A percentile compares a stretch with the other conserved stretches of the same genome.
phyloP scores from a whole-genome alignment of 2,797 vertebrate species.

The Channallabes apus region DNA sequence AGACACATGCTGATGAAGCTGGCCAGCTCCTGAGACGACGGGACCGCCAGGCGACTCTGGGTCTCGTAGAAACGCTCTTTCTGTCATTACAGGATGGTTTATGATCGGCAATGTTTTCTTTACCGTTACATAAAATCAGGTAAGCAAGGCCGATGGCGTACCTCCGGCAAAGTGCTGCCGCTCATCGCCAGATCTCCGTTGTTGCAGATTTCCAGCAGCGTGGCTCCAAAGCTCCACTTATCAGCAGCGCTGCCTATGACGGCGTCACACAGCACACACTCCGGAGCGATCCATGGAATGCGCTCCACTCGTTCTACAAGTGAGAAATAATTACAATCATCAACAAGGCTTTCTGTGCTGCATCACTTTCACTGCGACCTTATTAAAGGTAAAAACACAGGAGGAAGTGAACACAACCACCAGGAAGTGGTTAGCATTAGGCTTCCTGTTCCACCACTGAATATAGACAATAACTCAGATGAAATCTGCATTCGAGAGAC shows the following conservation, averaged over 20 bases:
- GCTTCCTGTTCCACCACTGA: conserved; percentile 63
- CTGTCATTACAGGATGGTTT: conserved; percentile 64
- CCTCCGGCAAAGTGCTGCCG: conserved; percentile 78
- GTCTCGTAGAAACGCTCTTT: conserved; percentile 91
- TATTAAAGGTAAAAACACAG: conserved; percentile 47
- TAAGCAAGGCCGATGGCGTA: conserved; percentile 53
- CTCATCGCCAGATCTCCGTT: conserved; percentile 84
- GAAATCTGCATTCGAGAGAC: not conserved
- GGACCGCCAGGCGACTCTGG: conserved; percentile 77
- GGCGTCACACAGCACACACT: conserved; percentile 74
- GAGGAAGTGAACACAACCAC: conserved; percentile 59
- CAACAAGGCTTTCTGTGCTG: not conserved
- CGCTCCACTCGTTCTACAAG: conserved; percentile 84
- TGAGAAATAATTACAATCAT: not conserved
- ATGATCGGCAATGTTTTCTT: not conserved
- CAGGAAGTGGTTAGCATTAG: conserved; percentile 60
- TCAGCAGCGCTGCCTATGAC: conserved; percentile 74
- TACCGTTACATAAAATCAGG: not conserved
- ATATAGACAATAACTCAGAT: conserved; percentile 43
- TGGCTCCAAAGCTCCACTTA: conserved; percentile 93
- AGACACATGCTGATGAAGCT: conserved; percentile 86
- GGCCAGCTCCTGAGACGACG: conserved; percentile 81
- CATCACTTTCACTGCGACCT: conserved; percentile 13
- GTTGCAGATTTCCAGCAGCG: conserved; percentile 92
- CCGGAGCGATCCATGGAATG: conserved; percentile 93